Conservation (phyloP, 2,113 vertebrate species). For the Perccottus glenii region DNA sequence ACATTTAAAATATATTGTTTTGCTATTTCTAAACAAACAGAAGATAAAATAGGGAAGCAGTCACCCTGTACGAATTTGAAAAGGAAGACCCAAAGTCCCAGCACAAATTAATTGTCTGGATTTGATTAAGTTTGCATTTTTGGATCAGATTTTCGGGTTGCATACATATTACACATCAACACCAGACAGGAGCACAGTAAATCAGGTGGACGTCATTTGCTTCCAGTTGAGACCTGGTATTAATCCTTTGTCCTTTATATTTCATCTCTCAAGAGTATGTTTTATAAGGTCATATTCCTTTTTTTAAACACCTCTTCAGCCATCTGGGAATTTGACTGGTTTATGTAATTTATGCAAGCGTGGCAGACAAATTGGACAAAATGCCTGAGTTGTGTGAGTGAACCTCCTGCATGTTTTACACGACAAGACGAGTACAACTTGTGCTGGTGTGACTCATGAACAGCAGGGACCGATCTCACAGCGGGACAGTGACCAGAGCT, state of each 20-base stretch:
- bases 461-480: not conserved
- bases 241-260: too few species aligned
- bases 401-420: slow-evolving; percentile 7
- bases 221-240: too few species aligned
- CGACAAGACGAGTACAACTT: not conserved
- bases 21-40: too few species aligned
- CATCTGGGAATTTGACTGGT: not conserved
- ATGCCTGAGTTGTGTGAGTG: not conserved
- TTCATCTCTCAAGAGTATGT: not conserved
- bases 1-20: too few species aligned
- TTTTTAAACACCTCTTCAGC: not conserved
- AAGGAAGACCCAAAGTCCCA: too few species aligned
- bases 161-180: not conserved
- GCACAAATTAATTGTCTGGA: too few species aligned
- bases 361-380: not conserved
- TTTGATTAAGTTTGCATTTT: too few species aligned
- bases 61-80: too few species aligned
- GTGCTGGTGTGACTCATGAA: not conserved
- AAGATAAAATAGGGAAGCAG: too few species aligned
- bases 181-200: slow-evolving; percentile 16
- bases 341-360: not conserved
- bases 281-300: not conserved
- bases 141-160: too few species aligned
- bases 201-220: too few species aligned
- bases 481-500: not conserved